Percentiles rank a stretch among this genome's conserved stretches.
phyloP scores from a whole-genome alignment of 2,888 invertebrate species.

The Entomobrya multifasciata region DNA sequence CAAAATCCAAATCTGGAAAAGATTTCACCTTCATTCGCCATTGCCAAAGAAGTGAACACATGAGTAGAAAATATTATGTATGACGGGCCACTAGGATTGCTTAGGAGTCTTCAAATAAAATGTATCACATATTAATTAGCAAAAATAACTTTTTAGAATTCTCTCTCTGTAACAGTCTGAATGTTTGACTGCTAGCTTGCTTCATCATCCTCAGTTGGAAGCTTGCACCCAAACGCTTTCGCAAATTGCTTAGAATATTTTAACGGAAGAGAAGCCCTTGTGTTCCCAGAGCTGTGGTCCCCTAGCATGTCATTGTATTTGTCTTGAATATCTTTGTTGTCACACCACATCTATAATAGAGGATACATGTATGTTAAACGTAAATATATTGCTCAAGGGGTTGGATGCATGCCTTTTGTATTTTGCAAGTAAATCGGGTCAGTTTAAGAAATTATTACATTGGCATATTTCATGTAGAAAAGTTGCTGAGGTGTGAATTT shows the following conservation, averaged over 20 bases:
- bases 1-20: no score
- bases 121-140: no score
- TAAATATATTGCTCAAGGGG: neutral
- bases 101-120: no score
- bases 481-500: slow-evolving; percentile 52
- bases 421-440: no score
- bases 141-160: no score
- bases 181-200: no score
- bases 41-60: no score
- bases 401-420: no score
- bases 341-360: slow-evolving; percentile 54
- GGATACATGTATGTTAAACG: neutral
- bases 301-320: slow-evolving; percentile 35
- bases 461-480: slow-evolving; percentile 66
- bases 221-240: slow-evolving; percentile 44
- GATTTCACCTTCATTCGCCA: no score
- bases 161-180: no score
- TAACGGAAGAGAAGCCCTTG: slow-evolving; percentile 42
- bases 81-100: no score
- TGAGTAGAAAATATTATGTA: no score
- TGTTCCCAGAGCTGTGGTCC: slow-evolving; percentile 49
- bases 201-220: neutral
- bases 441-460: slow-evolving; percentile 4
- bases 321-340: slow-evolving; percentile 49
- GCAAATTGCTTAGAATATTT: slow-evolving; percentile 54